Base-by-base conservation (phyloP, 2,888 invertebrate species). In the Lepeophtheirus nordmannii region DNA sequence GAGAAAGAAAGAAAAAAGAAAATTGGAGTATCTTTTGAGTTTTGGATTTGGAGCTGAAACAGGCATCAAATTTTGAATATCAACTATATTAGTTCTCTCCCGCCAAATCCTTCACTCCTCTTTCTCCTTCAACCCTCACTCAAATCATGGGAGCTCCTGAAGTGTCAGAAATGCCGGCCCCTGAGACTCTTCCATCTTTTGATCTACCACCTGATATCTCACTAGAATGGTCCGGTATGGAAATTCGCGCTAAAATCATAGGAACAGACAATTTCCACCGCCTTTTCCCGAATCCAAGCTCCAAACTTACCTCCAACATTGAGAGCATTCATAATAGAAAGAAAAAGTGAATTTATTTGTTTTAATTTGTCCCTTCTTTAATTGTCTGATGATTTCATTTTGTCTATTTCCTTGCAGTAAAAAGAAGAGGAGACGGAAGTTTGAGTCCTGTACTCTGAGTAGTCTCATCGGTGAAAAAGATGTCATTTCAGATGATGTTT, bases 241-340 rank as follows among this genome's bases (percentile, higher is more conserved):
- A 46, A 17, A 46, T 46, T 17, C 53, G 53, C 14, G 53, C 53
- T 17, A 46, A 46, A 46, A 46, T 46, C 53, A 14, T 46, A 46
- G 53, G 53, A 46, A 46, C 53, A 46, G 53, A 46, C 14, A 46
- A 17, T 17, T 46, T 46, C 8, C 17, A 46, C 53, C 2, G 53
- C 2, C 53, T 46, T 17, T 46, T 46, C 8, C 53, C 53, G n/a
- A 46, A 46, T 46, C 53, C 53, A 46, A 46, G 53, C 8, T 46
- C 53, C 2, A 46, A 46, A 17, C 53, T 46, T 17, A 46, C 53
- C 53, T 46, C 53, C 53, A 46, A 46, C 17, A 17, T 14, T n/a
- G 53, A 46, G 17, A 46, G 53, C 53, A 46, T 46, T 17, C 53
- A 46, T 46, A 46, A 46, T 46, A 46, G 53, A 8, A 46, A 46